Conservation (phyloP, 2,888 invertebrate genomes). For the Anaspis maculata region DNA sequence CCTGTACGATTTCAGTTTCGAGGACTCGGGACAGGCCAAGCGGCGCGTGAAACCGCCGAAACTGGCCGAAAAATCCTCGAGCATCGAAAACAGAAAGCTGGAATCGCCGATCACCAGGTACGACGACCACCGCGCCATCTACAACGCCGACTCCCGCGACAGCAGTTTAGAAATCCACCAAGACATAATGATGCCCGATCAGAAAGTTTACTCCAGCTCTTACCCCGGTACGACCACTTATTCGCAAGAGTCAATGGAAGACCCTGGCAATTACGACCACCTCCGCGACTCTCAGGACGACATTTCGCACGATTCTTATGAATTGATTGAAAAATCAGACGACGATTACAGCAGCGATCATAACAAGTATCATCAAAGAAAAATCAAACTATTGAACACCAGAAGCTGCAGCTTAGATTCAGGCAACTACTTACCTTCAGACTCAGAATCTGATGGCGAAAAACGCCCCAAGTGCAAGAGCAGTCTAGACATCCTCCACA, state of each 20-base stretch:
- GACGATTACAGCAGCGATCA: conserved; percentile 53
- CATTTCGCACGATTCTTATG: conserved; percentile 82
- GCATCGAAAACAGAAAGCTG: conserved; percentile 42
- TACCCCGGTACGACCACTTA: conserved; percentile 72
- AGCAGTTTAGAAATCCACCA: conserved; percentile 59
- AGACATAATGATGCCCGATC: conserved; percentile 54
- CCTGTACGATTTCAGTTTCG: conserved; percentile 68
- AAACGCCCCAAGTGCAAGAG: conserved; percentile 55
- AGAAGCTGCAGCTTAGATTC: conserved; percentile 70
- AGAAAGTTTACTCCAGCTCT: conserved; percentile 76
- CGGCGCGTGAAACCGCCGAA: conserved; percentile 45
- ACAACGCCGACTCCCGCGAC: conserved; percentile 53
- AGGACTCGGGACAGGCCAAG: conserved; percentile 60
- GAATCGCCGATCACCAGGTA: conserved; percentile 68
- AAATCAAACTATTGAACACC: conserved; percentile 31
- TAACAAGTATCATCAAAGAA: conserved; percentile 35
- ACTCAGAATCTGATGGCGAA: conserved; percentile 55
- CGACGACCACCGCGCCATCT: conserved; percentile 58
- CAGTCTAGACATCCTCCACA: conserved; percentile 58
- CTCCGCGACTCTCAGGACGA: conserved; percentile 73
- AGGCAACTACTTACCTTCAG: conserved; percentile 67
- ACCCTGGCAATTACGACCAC: conserved; percentile 55
- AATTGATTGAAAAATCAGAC: conserved; percentile 69
- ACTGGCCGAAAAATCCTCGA: conserved; percentile 36
- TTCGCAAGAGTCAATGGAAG: conserved; percentile 55